Base-by-base conservation (phyloP, 2,888 invertebrate species). In the Plagiodera versicolora region DNA sequence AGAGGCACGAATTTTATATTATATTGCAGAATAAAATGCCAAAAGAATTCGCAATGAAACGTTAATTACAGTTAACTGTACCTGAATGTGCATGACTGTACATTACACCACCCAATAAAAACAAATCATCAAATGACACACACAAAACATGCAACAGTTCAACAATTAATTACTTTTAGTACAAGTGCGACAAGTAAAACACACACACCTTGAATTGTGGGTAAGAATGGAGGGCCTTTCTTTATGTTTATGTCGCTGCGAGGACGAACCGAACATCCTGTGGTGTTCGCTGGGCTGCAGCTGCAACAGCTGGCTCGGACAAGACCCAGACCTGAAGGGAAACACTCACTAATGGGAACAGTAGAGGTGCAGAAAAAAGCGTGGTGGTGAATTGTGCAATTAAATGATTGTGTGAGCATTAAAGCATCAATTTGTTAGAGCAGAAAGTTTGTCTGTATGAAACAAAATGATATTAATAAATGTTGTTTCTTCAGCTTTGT, bases 241-340 rank as follows among this genome's bases (percentile, higher is more conserved):
- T 81, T 85, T 86, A 73, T 85, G 85, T 78, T 87, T 89, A 69
- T 86, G 76, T 71, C 88, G 83, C 77, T 87, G 86, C 56, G 87
- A 85, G 76, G 82, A 78, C 71, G 82, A 81, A 74, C 81, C 81
- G 70, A 77, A 79, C 66, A 78, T 71, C 68, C 78, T 74, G 58
- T 77, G 81, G 72, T 83, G 81, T 70, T 85, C 85, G 55, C 81
- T 78, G 57, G 89, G 87, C 78, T 87, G 84, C 74, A 86, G 83
- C 79, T 92, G 90, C 75, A 93, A 87, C 80, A 94, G 85, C 81
- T 93, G 94, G 81, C 92, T 93, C 70, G 95, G 95, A 80, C 93
- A 95, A 72, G 95, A 95, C 64, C 94, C 95, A 74, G 95, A 95
- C 86, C 95, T 91, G 82, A 70, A 66, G 66, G 70, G 68, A 70